phyloP scores from a whole-genome alignment of 2,888 invertebrate species.

The Ennomos erosarius region DNA sequence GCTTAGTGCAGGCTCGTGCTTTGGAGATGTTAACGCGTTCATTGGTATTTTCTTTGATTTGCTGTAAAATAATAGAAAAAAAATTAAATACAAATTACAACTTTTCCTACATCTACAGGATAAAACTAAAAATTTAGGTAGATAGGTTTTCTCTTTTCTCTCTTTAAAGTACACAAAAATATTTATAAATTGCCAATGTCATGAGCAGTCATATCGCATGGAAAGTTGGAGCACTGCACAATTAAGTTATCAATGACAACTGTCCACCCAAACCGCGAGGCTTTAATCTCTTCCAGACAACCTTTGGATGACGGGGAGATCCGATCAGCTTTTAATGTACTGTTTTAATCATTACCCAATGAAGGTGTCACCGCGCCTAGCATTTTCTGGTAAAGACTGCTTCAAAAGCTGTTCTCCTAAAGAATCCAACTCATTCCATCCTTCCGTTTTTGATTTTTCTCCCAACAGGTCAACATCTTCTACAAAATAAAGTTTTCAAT shows the following conservation, averaged over 20 bases:
- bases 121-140: too few species aligned
- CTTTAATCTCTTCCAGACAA: too few species aligned
- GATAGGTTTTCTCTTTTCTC: too few species aligned
- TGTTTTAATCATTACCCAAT: slow-evolving; percentile 55
- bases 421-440: slow-evolving; percentile 91
- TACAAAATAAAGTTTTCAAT: slow-evolving; percentile 50
- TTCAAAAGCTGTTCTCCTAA: slow-evolving; percentile 92
- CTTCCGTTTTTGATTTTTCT: slow-evolving; percentile 71
- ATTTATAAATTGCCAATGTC: too few species aligned
- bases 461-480: slow-evolving; percentile 67
- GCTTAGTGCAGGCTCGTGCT: slow-evolving; percentile 52
- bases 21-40: slow-evolving; percentile 83
- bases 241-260: too few species aligned
- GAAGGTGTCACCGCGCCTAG: slow-evolving; percentile 69
- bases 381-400: slow-evolving; percentile 86
- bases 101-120: not conserved
- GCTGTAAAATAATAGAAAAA: slow-evolving; percentile 60
- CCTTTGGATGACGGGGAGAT: too few species aligned
- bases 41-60: slow-evolving; percentile 87
- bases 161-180: too few species aligned
- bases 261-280: too few species aligned
- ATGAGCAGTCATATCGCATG: too few species aligned
- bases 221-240: too few species aligned
- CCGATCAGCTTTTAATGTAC: too few species aligned
- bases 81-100: not conserved